Conservation (phyloP, 2,113 vertebrate genomes). For the Osmerus mordax region DNA sequence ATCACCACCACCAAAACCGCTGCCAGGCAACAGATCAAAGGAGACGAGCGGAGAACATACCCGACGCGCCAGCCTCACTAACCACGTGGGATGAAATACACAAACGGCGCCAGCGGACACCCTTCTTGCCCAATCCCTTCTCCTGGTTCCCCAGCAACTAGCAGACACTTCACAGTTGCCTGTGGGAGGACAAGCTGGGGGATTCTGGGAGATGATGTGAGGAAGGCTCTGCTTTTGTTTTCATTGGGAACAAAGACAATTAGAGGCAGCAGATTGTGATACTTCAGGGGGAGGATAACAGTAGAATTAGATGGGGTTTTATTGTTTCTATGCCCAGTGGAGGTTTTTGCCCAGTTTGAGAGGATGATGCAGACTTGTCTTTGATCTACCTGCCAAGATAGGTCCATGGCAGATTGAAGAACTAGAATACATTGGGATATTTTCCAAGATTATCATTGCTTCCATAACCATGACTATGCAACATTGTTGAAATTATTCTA, state of each 20-base stretch:
- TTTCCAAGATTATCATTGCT: neutral
- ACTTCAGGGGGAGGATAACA: conserved; percentile 8
- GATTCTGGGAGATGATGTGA: neutral
- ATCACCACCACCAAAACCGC: conserved; percentile 9
- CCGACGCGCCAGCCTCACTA: conserved; percentile 32
- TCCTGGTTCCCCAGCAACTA: conserved; percentile 2
- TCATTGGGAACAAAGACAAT: conserved; percentile 23
- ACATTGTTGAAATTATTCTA: too few species aligned
- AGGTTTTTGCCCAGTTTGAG: neutral
- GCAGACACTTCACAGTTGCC: neutral
- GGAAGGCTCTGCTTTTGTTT: conserved; percentile 3
- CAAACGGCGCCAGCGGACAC: neutral
- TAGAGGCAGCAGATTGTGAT: conserved; percentile 32
- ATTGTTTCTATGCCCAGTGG: conserved; percentile 21
- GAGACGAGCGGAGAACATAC: conserved; percentile 50
- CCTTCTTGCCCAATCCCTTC: neutral
- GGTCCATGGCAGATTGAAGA: too few species aligned
- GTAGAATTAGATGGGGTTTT: neutral
- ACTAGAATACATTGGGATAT: neutral
- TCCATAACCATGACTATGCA: neutral
- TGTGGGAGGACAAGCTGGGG: conserved; percentile 23
- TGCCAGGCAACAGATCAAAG: conserved; percentile 63
- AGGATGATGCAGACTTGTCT: neutral
- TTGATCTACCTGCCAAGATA: neutral
- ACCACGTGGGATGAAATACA: conserved; percentile 42